phyloP scores from a whole-genome alignment of 2,888 invertebrate genomes.

The Liposcelis brunnea region DNA sequence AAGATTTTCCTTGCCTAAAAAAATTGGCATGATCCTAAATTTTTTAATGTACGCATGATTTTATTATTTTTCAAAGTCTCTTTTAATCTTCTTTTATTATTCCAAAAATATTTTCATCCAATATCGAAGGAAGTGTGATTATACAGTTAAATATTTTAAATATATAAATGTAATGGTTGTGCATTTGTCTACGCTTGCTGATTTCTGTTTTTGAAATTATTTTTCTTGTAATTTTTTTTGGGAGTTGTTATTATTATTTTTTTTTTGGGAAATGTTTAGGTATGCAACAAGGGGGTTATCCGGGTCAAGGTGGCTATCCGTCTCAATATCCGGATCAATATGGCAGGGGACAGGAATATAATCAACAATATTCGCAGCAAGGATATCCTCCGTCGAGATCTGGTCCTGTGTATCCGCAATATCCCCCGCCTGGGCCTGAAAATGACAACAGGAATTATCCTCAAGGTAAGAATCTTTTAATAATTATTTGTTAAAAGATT shows the following conservation, averaged over 20 bases:
- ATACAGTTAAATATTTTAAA: too few relatives aligned
- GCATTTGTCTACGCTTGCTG: too few relatives aligned
- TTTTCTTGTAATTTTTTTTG: conserved; percentile 8
- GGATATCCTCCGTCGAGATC: conserved; percentile 20
- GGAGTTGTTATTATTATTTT: conserved; percentile 6
- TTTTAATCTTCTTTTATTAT: conserved; percentile 9
- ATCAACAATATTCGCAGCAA: conserved; percentile 28
- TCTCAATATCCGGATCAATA: conserved; percentile 32
- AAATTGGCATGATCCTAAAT: too few relatives aligned
- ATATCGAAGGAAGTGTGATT: too few relatives aligned
- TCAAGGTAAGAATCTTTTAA: conserved; percentile 18
- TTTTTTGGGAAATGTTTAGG: conserved; percentile 1
- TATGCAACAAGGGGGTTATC: conserved; percentile 18
- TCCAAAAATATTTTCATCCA: too few relatives aligned
- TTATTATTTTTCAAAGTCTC: conserved; percentile 10
- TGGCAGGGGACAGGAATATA: conserved; percentile 28
- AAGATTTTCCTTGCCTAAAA: too few relatives aligned
- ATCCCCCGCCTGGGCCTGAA: conserved; percentile 23
- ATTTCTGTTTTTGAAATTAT: conserved; percentile 3
- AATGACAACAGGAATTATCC: conserved; percentile 17
- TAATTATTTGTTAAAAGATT: too few relatives aligned
- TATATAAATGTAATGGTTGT: too few relatives aligned
- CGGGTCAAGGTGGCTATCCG: conserved; percentile 25
- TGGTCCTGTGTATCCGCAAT: conserved; percentile 26
- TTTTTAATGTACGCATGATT: not conserved